Percentiles rank a stretch among this genome's conserved stretches.
phyloP scores from a whole-genome alignment of 2,113 vertebrate genomes.

The Phyllostomus discolor region DNA sequence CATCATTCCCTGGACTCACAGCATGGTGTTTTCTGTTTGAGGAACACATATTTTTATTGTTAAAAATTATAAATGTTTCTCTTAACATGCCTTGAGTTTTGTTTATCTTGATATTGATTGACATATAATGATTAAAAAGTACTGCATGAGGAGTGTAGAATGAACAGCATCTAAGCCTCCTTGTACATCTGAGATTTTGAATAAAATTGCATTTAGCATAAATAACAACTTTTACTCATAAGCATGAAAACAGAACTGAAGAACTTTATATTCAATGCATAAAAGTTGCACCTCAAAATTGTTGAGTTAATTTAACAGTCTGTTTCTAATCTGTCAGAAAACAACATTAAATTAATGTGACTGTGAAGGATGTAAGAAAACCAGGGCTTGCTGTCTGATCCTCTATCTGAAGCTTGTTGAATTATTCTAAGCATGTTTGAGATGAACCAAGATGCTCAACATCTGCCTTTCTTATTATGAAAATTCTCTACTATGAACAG shows the following conservation, averaged over 20 bases:
- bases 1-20: background rate
- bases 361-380: constrained; percentile 73
- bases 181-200: constrained; percentile 42
- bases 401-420: constrained; percentile 66
- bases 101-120: background rate
- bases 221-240: constrained; percentile 45
- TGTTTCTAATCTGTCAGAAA: constrained; percentile 68
- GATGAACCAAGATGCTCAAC: constrained; percentile 81
- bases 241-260: constrained; percentile 55
- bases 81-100: background rate
- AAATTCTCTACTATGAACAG: constrained; percentile 80
- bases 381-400: constrained; percentile 67
- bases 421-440: constrained; percentile 69
- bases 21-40: background rate
- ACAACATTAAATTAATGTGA: constrained; percentile 73
- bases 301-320: constrained; percentile 52
- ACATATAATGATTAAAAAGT: background rate
- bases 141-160: background rate
- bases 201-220: constrained; percentile 55
- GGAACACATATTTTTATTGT: background rate
- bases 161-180: constrained; percentile 43
- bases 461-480: constrained; percentile 81
- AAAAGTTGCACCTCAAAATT: constrained; percentile 49
- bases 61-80: background rate
- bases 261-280: constrained; percentile 21